These are phyloP conservation scores for Peromyscus attwateri DNA, from an alignment of 2,797 vertebrate species.

Conservation along the genomic window DNA sequence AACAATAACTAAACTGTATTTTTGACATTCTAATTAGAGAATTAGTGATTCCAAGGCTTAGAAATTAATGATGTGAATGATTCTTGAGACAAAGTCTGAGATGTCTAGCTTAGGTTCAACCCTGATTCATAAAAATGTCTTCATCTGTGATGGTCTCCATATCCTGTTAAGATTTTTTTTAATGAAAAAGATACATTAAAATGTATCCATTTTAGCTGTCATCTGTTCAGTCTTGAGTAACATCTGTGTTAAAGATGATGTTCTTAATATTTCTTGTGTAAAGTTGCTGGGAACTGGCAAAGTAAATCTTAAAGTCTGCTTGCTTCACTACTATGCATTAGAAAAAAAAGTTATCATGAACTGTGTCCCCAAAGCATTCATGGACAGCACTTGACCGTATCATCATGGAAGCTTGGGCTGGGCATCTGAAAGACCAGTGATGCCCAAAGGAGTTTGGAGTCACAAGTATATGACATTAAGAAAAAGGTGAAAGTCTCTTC, in stretches of 20 bases:
- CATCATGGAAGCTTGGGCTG: conserved; percentile 70
- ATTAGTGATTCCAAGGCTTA: not conserved
- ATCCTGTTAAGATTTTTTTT: not conserved
- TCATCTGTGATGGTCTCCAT: not conserved
- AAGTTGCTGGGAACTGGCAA: not conserved
- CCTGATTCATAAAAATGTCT: not conserved
- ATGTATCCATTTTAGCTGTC: not conserved
- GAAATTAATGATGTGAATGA: not conserved
- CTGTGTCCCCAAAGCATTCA: conserved; percentile 62
- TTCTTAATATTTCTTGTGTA: conserved; percentile 44
- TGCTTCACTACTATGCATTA: conserved; percentile 65
- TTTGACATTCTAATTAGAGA: not conserved
- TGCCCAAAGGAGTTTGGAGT: conserved; percentile 70
- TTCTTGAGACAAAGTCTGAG: not conserved
- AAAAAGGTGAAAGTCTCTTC: conserved; percentile 4
- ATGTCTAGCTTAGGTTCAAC: not conserved
- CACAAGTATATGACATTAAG: not conserved
- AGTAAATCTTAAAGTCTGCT: conserved; percentile 53
- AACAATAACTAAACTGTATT: not conserved
- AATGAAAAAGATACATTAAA: not conserved
- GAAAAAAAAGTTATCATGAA: conserved; percentile 72
- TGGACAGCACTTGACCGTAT: conserved; percentile 49
- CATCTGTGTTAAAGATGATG: conserved; percentile 38
- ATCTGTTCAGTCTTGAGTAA: not conserved
- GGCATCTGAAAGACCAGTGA: conserved; percentile 64